Conservation (phyloP, 2,797 vertebrate genomes). For the Scomberomorus guttatus region DNA sequence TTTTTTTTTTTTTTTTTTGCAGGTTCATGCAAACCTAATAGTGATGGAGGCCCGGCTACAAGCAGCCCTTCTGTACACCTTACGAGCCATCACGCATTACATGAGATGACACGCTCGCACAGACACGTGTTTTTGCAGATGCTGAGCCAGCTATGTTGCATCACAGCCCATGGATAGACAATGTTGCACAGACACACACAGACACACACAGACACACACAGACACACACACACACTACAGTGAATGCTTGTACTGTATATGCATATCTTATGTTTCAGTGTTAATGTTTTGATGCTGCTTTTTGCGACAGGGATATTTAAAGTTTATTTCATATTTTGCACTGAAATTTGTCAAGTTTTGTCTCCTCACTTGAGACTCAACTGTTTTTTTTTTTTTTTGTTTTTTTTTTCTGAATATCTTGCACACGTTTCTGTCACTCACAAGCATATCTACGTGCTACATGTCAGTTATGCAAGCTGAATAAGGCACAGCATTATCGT, state of each 20-base stretch:
- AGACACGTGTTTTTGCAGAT: conserved; percentile 35
- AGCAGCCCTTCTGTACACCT: conserved; percentile 85
- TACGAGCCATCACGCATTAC: conserved; percentile 87
- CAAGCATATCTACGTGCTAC: conserved; percentile 12
- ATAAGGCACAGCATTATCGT: background rate
- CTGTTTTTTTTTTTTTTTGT: conserved; percentile 10
- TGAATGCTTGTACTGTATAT: conserved; percentile 58
- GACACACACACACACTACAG: conserved; percentile 48
- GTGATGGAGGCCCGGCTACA: conserved; percentile 87
- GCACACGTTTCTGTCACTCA: conserved; percentile 29
- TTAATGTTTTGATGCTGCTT: conserved; percentile 74
- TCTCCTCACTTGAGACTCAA: conserved; percentile 43
- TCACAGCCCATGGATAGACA: conserved; percentile 31
- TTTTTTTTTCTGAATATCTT: conserved; percentile 27
- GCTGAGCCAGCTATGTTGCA: conserved; percentile 76
- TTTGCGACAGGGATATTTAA: conserved; percentile 62
- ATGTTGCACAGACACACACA: conserved; percentile 18
- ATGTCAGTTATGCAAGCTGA: background rate
- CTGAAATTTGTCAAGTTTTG: conserved; percentile 59
- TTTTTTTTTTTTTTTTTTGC: conserved; percentile 4
- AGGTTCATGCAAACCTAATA: conserved; percentile 87
- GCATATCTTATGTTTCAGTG: conserved; percentile 70
- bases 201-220: conserved; percentile 20
- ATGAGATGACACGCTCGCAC: conserved; percentile 82
- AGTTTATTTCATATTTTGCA: conserved; percentile 72